These are phyloP conservation scores for Phalacrocorax aristotelis DNA, from an alignment of 2,113 vertebrate species.

Conservation along the genomic window DNA sequence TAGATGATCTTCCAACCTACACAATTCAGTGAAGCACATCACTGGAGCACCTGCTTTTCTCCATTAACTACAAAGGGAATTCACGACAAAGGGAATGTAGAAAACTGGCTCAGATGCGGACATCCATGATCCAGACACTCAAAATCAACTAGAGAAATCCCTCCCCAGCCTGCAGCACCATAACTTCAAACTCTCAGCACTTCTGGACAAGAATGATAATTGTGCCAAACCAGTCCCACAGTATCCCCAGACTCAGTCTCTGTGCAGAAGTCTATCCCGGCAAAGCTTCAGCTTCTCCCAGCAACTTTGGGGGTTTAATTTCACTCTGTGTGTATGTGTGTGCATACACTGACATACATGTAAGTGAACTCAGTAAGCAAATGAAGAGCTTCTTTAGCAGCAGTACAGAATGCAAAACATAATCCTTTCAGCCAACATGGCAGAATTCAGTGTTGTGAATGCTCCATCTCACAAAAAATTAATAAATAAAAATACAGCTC, in stretches of 20 bases:
- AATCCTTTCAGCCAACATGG: not conserved
- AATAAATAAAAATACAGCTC: not conserved
- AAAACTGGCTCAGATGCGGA: not conserved
- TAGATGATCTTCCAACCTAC: not conserved
- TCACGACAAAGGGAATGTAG: not conserved
- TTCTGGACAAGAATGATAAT: not conserved
- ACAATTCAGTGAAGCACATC: not conserved
- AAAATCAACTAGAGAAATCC: not conserved
- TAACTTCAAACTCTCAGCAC: not conserved
- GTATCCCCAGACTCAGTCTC: not conserved
- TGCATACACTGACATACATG: rapidly evolving
- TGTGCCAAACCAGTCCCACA: not conserved
- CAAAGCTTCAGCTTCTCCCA: not conserved
- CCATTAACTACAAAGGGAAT: not conserved
- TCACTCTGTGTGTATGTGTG: not conserved
- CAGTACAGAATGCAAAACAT: not conserved
- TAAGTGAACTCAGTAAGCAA: not conserved
- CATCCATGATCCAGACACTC: not conserved
- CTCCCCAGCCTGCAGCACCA: not conserved
- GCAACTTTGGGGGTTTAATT: not conserved
- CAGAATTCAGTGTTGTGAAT: not conserved
- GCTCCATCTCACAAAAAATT: not conserved
- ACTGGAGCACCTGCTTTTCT: not conserved
- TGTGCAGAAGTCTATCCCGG: not conserved
- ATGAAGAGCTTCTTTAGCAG: not conserved